Conservation (phyloP, 2,113 vertebrate genomes). For the Speoplatyrhinus poulsoni region DNA sequence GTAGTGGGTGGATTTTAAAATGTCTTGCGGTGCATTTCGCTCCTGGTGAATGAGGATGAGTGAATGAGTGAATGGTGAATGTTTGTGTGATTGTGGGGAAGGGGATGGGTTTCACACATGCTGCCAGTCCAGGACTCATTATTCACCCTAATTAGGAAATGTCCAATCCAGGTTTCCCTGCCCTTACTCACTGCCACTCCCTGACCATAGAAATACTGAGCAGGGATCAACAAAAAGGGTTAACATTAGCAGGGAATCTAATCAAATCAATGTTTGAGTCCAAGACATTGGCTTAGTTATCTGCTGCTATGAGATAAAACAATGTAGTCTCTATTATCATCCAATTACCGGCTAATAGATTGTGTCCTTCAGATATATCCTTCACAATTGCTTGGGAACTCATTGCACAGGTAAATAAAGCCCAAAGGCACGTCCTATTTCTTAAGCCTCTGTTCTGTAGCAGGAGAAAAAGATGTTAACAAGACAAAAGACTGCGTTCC, state of each 20-base stretch:
- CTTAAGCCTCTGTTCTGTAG: slow-evolving; percentile 57
- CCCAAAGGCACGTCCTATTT: slow-evolving; percentile 60
- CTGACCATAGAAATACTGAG: slow-evolving; percentile 65
- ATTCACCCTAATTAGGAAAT: slow-evolving; percentile 78
- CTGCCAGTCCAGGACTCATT: slow-evolving; percentile 71
- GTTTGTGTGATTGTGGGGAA: slow-evolving; percentile 50
- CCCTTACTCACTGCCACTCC: slow-evolving; percentile 61
- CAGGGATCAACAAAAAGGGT: slow-evolving; percentile 40
- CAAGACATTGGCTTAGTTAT: slow-evolving; percentile 48
- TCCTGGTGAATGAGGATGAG: not conserved
- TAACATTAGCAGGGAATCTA: slow-evolving; percentile 71
- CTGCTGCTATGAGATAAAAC: slow-evolving; percentile 49
- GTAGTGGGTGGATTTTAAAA: slow-evolving; percentile 66
- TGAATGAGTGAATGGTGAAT: too few species aligned
- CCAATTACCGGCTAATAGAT: slow-evolving; percentile 70
- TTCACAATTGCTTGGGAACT: slow-evolving; percentile 65
- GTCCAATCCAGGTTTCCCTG: slow-evolving; percentile 63
- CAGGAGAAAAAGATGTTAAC: slow-evolving; percentile 47
- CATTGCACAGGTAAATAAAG: slow-evolving; percentile 68
- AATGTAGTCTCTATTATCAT: slow-evolving; percentile 68
- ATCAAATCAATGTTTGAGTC: slow-evolving; percentile 73
- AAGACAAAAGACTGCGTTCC: slow-evolving; percentile 62
- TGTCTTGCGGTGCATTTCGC: slow-evolving; percentile 46
- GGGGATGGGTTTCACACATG: slow-evolving; percentile 64
- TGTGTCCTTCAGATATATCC: slow-evolving; percentile 73